Conservation (phyloP, 2,113 vertebrate species). For the Phalacrocorax carbo region DNA sequence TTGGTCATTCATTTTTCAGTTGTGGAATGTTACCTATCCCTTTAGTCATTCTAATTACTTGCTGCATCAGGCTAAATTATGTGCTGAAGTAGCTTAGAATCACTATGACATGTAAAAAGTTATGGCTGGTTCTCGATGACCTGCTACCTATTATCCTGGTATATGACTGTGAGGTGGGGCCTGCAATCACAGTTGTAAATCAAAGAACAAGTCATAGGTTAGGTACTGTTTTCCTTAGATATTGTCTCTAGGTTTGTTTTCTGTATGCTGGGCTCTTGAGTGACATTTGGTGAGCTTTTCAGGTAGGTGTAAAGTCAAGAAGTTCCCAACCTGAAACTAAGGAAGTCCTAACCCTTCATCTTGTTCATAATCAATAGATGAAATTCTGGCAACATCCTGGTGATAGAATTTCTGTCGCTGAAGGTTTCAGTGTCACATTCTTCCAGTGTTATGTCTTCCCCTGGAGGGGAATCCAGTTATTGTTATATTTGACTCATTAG, state of each 20-base stretch:
- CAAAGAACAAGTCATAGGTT: constrained; percentile 61
- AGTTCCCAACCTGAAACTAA: not conserved
- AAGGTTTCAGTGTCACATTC: not conserved
- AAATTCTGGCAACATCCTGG: not conserved
- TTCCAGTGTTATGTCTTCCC: not conserved
- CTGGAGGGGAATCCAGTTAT: not conserved
- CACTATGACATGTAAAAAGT: not conserved
- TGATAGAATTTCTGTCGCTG: not conserved
- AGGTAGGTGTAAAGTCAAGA: not conserved
- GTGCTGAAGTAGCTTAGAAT: constrained; percentile 30
- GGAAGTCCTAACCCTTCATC: not conserved
- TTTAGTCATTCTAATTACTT: not conserved
- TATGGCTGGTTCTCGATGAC: not conserved
- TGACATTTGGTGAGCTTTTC: not conserved
- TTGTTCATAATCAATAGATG: not conserved
- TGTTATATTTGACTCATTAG: not conserved
- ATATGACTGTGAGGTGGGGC: constrained; percentile 57
- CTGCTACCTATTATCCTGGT: constrained; percentile 21
- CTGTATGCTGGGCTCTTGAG: not conserved
- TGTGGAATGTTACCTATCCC: not conserved
- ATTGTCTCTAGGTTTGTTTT: constrained; percentile 55
- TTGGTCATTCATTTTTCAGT: not conserved
- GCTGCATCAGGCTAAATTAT: not conserved
- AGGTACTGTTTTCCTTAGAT: constrained; percentile 59
- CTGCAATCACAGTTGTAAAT: constrained; percentile 61